Evolutionary conservation across 2,113 vertebrate species (phyloP), one percentile per base, ranked within the genome.

Genomic region (Tonatia bakeri): DNA sequence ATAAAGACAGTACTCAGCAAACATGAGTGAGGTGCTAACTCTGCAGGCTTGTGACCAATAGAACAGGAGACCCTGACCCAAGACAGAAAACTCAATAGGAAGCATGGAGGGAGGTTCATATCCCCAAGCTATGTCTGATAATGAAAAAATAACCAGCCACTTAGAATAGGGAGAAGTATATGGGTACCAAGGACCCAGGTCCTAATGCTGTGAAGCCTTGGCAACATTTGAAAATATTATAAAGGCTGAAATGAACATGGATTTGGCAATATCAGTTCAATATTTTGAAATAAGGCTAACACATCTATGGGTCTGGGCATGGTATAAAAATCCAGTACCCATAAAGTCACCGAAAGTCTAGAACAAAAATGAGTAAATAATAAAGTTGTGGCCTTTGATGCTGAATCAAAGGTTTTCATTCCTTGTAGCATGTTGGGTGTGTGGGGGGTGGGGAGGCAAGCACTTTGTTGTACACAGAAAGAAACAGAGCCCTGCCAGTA

Each of bases 371-470:
- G 15, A 12, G 45, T 75, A 11, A 43, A 85, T 20, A 77, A 72
- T 14, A 50, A 93, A 1, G 5, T 14, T 72, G 15, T 36, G 26
- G 56, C 4, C 73, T 79, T 28, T 80, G 45, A 40, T 67, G 7
- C 5, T 81, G 19, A 81, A 59, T 65, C 16, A 7, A 38, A 31
- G 3, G 8, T 59, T 59, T 43, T 4, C 38, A 54, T 67, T 84
- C 50, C 3, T n/a, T 7, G 0, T 16, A 4, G 19, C 10, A 17
- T 61, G 16, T 6, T 61, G 7, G 9, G 4, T 3, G 16, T 22
- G 4, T 31, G 16, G 17, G n/a, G 45, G 20, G 36, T 20, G 5
- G 11, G 19, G 50, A 19, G 26, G 36, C 59, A 59, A 22, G 61
- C 43, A 14, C 4, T 80, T 65, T 54, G 20, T 14, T 83, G 20